These are phyloP conservation scores for Paracyprichromis sp. DNA, from an alignment of 2,113 vertebrate species.

Conservation along the genomic window DNA sequence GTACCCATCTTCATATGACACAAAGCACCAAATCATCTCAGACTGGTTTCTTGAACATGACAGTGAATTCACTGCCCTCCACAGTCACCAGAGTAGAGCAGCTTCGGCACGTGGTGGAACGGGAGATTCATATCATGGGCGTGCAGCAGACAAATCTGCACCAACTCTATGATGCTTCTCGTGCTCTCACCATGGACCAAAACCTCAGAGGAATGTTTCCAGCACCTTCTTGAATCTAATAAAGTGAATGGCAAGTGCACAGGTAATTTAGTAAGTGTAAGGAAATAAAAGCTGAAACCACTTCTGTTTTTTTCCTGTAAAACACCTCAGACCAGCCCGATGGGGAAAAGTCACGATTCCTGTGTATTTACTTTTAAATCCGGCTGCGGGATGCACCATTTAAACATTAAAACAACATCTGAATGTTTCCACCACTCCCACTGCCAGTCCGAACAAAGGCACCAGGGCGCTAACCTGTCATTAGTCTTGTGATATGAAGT, in stretches of 20 bases:
- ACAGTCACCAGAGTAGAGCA: neutral
- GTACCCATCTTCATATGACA: neutral
- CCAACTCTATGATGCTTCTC: neutral
- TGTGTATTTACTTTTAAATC: neutral
- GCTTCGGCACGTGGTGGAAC: neutral
- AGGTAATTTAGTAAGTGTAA: fast-evolving
- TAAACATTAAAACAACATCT: neutral
- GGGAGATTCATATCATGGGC: neutral
- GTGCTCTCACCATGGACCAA: neutral
- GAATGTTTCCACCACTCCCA: neutral
- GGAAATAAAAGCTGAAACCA: neutral
- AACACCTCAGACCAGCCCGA: neutral
- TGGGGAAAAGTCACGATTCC: neutral
- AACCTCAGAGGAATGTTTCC: neutral
- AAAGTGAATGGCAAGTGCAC: neutral
- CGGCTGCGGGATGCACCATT: neutral
- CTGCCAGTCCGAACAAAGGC: neutral
- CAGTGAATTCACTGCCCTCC: neutral
- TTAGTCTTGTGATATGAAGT: neutral
- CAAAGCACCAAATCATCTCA: neutral
- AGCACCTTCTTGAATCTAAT: neutral
- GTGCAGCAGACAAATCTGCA: neutral
- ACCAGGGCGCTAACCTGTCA: neutral
- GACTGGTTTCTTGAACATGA: neutral
- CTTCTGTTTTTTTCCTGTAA: neutral